Evolutionary conservation across 2,797 vertebrate genomes (phyloP).

Genomic region (Phoxinus dragarum): DNA sequence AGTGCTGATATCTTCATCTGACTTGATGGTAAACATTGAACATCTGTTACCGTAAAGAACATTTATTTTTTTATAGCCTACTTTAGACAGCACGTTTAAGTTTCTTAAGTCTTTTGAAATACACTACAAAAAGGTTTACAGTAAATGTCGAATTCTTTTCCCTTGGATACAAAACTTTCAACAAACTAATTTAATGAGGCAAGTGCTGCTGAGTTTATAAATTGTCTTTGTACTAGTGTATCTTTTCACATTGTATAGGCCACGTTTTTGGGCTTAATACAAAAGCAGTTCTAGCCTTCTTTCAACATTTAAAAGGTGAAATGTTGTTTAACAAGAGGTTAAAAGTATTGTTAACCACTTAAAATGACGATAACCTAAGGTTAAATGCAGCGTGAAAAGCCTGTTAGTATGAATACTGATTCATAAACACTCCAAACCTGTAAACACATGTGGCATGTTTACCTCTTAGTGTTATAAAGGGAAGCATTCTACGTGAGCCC

Average conservation of each 20-base stretch:
- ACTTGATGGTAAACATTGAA: background rate
- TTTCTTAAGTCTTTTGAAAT: background rate
- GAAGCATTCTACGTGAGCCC: background rate
- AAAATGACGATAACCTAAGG: background rate
- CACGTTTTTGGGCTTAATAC: background rate
- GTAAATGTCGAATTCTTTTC: background rate
- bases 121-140: background rate
- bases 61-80: background rate
- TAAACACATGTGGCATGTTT: constrained; percentile 28
- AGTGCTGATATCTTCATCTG: background rate
- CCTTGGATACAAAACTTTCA: background rate
- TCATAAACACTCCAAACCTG: background rate
- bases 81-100: background rate
- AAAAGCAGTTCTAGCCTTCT: background rate
- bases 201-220: background rate
- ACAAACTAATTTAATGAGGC: background rate
- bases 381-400: constrained; percentile 7
- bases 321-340: background rate
- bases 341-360: background rate
- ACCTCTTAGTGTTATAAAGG: background rate
- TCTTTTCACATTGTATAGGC: background rate
- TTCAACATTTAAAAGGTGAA: background rate
- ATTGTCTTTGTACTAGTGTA: background rate
- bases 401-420: background rate
- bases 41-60: background rate